Percentiles rank a stretch among this genome's conserved stretches.
Evolutionary conservation across 23 tunicate genomes (phyloP).

Genomic region (Diplosoma virens): DNA sequence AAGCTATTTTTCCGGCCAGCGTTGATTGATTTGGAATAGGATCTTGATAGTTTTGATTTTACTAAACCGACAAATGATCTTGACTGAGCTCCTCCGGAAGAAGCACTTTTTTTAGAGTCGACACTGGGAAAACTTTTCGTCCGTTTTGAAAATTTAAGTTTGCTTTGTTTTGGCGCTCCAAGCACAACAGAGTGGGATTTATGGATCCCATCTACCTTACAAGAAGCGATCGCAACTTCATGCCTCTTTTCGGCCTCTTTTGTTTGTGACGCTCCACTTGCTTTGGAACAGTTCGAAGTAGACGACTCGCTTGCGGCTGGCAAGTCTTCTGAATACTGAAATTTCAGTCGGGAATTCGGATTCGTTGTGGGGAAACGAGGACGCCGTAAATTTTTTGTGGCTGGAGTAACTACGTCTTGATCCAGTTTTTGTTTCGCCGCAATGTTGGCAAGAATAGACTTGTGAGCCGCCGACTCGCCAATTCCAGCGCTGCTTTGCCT

Average conservation of each 20-base stretch:
- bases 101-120: not conserved
- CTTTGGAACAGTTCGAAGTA: not conserved
- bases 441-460: no score
- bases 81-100: constrained; percentile 6
- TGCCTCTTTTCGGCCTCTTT: not conserved
- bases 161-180: not conserved
- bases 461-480: no score
- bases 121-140: not conserved
- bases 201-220: not conserved
- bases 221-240: not conserved
- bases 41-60: constrained; percentile 60
- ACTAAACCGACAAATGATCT: constrained; percentile 49
- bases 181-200: not conserved
- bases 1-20: no score
- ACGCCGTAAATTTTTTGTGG: not conserved
- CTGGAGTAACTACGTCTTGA: no score
- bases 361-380: constrained; percentile 45
- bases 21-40: no score
- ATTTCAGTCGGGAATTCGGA: constrained; percentile 3
- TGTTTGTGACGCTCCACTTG: not conserved
- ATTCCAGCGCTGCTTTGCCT: no score
- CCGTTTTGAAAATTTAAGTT: not conserved
- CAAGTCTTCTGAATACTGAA: not conserved
- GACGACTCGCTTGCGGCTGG: not conserved
- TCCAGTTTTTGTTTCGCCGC: no score